These are phyloP conservation scores for Simalia tracyae DNA, from an alignment of 2,797 vertebrate species.

Conservation along the genomic window DNA sequence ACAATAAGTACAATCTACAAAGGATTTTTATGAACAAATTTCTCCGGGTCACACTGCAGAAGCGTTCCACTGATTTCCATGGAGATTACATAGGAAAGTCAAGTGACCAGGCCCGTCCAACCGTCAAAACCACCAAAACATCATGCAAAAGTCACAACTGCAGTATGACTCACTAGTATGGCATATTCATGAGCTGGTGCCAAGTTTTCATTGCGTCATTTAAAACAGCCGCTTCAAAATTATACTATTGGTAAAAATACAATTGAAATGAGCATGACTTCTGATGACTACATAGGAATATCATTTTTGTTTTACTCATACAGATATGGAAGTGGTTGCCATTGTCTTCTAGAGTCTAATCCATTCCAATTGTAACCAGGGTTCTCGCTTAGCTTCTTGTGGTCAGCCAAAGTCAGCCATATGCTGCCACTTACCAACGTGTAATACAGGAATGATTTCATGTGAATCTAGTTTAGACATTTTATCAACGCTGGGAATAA, in stretches of 20 bases:
- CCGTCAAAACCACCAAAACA: background rate
- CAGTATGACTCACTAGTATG: background rate
- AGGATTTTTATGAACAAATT: background rate
- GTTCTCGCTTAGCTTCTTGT: background rate
- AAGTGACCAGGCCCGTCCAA: background rate
- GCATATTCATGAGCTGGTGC: background rate
- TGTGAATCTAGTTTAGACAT: background rate
- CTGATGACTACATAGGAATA: background rate
- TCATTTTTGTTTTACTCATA: background rate
- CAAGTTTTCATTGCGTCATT: background rate
- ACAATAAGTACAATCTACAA: background rate
- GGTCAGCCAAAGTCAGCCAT: background rate
- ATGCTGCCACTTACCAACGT: background rate
- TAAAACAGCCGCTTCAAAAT: background rate
- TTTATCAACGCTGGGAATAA: background rate
- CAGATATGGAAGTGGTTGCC: background rate
- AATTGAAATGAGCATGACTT: background rate
- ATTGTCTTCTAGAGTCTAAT: background rate
- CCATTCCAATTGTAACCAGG: background rate
- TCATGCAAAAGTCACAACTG: background rate
- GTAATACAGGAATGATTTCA: background rate
- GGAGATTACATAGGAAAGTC: background rate
- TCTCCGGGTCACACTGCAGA: background rate
- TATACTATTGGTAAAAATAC: background rate
- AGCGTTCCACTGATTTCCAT: background rate